Conservation (phyloP, 2,888 invertebrate species). For the Colletes collaris region DNA sequence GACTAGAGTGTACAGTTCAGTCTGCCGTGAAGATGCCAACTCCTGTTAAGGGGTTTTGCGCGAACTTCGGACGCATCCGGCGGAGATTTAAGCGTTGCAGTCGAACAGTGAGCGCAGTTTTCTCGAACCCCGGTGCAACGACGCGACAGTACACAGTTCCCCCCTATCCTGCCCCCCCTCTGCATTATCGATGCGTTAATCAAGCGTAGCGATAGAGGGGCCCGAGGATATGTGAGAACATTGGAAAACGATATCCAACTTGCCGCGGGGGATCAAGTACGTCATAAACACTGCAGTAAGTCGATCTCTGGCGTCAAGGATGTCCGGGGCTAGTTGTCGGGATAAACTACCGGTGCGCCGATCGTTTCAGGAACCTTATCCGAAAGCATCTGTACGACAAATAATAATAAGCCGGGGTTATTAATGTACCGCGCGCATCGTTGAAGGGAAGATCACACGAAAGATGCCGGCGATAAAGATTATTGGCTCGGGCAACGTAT, state of each 20-base stretch:
- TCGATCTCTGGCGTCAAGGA: constrained; percentile 49
- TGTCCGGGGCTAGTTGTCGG: constrained; percentile 34
- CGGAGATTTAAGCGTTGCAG: background rate
- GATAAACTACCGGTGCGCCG: constrained; percentile 41
- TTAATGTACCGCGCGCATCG: constrained; percentile 59
- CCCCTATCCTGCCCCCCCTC: background rate
- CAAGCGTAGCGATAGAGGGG: background rate
- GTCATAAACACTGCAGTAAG: constrained; percentile 54
- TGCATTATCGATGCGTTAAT: constrained; percentile 43
- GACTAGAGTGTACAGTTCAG: constrained; percentile 21
- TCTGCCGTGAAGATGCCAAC: constrained; percentile 53
- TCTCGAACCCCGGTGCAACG: background rate
- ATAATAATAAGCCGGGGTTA: constrained; percentile 64
- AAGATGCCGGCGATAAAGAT: constrained; percentile 65
- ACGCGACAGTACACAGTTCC: background rate
- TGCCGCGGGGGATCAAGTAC: constrained; percentile 29
- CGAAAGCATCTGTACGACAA: constrained; percentile 54
- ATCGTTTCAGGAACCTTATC: constrained; percentile 36
- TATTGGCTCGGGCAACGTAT: constrained; percentile 60
- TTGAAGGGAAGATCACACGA: constrained; percentile 57
- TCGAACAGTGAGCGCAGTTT: background rate
- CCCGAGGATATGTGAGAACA: constrained; percentile 41
- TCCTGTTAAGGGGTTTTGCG: constrained; percentile 39
- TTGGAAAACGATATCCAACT: constrained; percentile 32
- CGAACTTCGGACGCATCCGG: constrained; percentile 2